Conservation (phyloP, 2,888 invertebrate species). For the Ochlodes sylvanus region DNA sequence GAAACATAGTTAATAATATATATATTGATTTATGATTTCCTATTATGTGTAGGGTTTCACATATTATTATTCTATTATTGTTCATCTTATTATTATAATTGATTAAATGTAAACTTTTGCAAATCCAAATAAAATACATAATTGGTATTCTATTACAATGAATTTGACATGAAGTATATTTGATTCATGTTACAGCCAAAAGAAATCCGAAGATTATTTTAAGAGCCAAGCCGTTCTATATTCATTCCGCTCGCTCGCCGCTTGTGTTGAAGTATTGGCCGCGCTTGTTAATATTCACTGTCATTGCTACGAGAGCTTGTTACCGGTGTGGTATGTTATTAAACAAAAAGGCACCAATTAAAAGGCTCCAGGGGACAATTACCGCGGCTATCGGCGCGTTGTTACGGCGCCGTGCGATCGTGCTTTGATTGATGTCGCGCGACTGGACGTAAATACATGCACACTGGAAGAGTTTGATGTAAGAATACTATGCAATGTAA, state of each 20-base stretch:
- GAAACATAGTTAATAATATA: no score
- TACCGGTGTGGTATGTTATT: constrained; percentile 53
- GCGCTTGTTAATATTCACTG: constrained; percentile 33
- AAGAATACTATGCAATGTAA: not conserved
- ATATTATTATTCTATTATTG: no score
- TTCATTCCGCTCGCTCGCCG: not conserved
- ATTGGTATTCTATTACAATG: no score
- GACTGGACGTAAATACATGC: constrained; percentile 14
- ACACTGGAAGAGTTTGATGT: constrained; percentile 1
- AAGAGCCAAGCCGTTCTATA: not conserved
- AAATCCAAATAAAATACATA: no score
- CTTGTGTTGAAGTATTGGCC: not conserved
- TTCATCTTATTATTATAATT: no score
- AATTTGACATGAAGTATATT: no score
- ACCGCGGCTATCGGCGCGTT: constrained; percentile 52
- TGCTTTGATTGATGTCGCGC: constrained; percentile 53
- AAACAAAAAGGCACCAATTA: constrained; percentile 72
- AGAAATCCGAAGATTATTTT: no score
- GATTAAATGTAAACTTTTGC: no score
- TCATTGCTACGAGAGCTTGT: constrained; percentile 41
- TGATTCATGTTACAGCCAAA: no score
- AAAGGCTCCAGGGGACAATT: constrained; percentile 67
- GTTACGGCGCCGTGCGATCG: constrained; percentile 34
- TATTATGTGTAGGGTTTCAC: no score
- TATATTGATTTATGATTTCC: no score